These are phyloP conservation scores for Thalassarche chlororhynchos DNA, from an alignment of 2,113 vertebrate genomes.

Conservation along the genomic window DNA sequence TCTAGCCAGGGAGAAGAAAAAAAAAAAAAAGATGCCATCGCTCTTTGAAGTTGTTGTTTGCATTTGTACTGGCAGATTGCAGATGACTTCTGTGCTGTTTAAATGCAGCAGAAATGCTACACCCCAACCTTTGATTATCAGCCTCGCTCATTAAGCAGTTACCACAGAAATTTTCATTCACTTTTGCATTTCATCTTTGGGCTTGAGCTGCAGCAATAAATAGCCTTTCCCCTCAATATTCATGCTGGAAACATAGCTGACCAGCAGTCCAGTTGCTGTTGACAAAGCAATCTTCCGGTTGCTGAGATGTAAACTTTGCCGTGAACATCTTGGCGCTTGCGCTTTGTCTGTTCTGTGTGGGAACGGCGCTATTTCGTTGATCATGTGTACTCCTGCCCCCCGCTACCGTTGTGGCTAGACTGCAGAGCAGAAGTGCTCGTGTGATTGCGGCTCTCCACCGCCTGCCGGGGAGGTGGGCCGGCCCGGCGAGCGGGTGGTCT, in stretches of 20 bases:
- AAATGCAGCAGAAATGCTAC: not conserved
- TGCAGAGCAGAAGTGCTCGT: not conserved
- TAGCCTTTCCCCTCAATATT: not conserved
- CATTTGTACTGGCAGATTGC: not conserved
- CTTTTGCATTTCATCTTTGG: not conserved
- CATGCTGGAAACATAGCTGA: not conserved
- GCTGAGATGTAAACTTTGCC: fast-evolving
- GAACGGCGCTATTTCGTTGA: fast-evolving
- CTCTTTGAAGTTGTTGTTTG: constrained; percentile 23
- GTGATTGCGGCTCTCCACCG: not conserved
- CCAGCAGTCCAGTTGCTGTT: not conserved
- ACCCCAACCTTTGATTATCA: not conserved
- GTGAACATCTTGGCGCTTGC: fast-evolving
- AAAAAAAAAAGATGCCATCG: not conserved
- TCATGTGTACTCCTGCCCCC: not conserved
- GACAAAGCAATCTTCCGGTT: not conserved
- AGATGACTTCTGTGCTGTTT: not conserved
- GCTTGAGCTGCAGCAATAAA: not conserved
- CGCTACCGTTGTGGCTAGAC: not conserved
- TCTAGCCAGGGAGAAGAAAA: not conserved
- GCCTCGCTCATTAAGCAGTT: not conserved
- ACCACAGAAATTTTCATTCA: not conserved
- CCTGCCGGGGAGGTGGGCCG: not conserved
- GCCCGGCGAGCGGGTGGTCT: not conserved
- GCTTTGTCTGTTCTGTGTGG: fast-evolving